Base-by-base conservation (phyloP, 2,888 invertebrate genomes). In the Cabera pusaria region DNA sequence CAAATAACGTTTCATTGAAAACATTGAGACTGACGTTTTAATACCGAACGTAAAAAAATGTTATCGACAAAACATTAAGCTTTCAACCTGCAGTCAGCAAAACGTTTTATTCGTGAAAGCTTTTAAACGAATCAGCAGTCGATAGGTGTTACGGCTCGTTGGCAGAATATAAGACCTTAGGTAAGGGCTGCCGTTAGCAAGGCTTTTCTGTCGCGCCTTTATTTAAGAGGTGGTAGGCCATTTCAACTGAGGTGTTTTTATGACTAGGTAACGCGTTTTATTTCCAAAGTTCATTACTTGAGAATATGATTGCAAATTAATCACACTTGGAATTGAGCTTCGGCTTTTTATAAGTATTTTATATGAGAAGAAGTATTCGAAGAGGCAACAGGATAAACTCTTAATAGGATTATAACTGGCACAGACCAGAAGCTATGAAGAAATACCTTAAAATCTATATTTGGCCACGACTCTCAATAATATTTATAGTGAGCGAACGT, bases 81-180 rank as follows among this genome's bases (percentile, higher is more conserved):
- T 35, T 36, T 31, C 35, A 41, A 36, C 41, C 35, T 42, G 31
- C 31, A 34, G 44, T 41, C 38, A 35, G 48, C 40, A 49, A 46
- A 49, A 44, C 38, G 44, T 49, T 59, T 63, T 56, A 62, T 59
- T 45, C 47, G 44, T 46, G 44, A 62, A 67, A 59, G 60, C 62
- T 66, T 66, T 69, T 65, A 62, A 63, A 67, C 50, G 56, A 59
- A 67, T 63, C 56, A 56, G 37, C 44, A 38, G 24, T 43, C 47
- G 59, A 64, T 59, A 50, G 58, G 57, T 53, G 61, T 68, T 61
- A 60, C 56, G 48, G 42, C 52, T 39, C 52, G 55, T 56, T 57
- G 52, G 44, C 39, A 38, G 49, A 50, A 52, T 48, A 51, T 49
- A 58, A 56, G 56, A 55, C 56, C 53, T 57, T 46, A 52, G 52